A percentile compares a stretch with the other conserved stretches of the same genome.
Conservation (phyloP, 2,888 invertebrate species). For the Choreutis nemorana region DNA sequence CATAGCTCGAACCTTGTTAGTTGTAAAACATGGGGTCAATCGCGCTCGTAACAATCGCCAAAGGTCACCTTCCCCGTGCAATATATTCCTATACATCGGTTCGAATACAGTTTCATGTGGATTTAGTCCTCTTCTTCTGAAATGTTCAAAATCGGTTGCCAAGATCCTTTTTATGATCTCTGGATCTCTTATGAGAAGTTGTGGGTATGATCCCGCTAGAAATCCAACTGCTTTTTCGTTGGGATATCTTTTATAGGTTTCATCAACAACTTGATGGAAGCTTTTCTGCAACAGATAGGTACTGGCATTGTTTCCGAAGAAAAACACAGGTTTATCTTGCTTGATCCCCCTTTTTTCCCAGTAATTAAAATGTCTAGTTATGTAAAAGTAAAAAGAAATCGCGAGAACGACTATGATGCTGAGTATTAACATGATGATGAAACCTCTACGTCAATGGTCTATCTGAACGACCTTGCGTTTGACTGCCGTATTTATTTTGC, state of each 20-base stretch:
- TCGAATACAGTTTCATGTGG: constrained; percentile 35
- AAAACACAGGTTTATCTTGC: constrained; percentile 37
- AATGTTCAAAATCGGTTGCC: no score
- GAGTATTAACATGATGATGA: no score
- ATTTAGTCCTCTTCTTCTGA: no score
- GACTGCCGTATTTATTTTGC: no score
- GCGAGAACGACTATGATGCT: no score
- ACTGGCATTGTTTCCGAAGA: constrained; percentile 41
- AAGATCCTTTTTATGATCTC: constrained; percentile 5
- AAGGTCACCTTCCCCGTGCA: constrained; percentile 5
- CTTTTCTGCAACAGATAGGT: no score
- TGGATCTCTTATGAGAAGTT: constrained; percentile 7
- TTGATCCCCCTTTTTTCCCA: constrained; percentile 35
- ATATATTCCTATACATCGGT: constrained; percentile 4
- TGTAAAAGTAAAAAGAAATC: no score
- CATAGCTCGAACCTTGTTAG: constrained; percentile 6
- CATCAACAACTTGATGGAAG: constrained; percentile 34
- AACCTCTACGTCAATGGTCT: no score
- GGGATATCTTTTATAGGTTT: constrained; percentile 11
- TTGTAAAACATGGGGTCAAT: constrained; percentile 7
- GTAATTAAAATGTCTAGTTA: no score
- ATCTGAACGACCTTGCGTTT: no score
- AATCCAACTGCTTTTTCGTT: constrained; percentile 6
- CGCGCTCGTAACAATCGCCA: constrained; percentile 7
- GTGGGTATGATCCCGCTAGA: constrained; percentile 4